These are phyloP conservation scores for Scalopus aquaticus DNA, from an alignment of 2,113 vertebrate species.

Conservation along the genomic window DNA sequence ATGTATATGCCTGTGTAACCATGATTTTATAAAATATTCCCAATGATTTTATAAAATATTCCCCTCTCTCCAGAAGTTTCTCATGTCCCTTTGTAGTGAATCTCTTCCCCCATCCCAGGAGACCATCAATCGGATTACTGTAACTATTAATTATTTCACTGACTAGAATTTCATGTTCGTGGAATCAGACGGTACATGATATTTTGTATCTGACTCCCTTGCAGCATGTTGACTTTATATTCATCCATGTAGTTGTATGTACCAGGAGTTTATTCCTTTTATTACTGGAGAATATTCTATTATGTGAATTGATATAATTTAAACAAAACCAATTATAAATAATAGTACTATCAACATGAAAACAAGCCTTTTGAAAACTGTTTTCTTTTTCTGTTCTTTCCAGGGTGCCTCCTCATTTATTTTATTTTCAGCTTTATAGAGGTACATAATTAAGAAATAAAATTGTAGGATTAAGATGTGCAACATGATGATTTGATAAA, in stretches of 20 bases:
- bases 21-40: neutral
- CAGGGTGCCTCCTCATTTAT: neutral
- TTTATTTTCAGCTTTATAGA: neutral
- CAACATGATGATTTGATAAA: neutral
- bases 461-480: neutral
- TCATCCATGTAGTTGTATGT: neutral
- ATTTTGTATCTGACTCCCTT: neutral
- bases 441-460: neutral
- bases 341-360: neutral
- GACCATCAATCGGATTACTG: neutral
- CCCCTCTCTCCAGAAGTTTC: neutral
- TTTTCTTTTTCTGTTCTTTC: neutral
- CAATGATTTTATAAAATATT: neutral
- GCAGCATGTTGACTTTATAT: neutral
- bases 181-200: neutral
- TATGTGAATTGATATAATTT: neutral
- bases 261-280: neutral
- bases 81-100: neutral
- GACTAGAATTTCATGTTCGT: neutral
- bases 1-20: neutral
- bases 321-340: neutral
- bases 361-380: neutral
- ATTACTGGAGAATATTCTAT: neutral
- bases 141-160: neutral
- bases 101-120: neutral